Percentiles rank a stretch among this genome's conserved stretches.
Conservation (phyloP, 2,797 vertebrate species). For the Sebastes oblongus region DNA sequence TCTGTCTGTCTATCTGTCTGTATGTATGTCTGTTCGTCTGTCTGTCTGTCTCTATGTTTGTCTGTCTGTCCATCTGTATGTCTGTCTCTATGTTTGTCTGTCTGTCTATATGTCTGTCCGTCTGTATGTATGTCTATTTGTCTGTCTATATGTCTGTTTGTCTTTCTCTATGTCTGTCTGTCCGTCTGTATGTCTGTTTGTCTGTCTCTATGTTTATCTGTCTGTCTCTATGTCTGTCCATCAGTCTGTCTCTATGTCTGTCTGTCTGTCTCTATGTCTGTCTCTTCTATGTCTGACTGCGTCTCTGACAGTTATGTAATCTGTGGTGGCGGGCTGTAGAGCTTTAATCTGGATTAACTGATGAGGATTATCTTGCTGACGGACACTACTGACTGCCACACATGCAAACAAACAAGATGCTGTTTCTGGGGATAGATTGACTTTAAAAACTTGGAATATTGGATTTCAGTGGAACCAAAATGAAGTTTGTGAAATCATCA, state of each 20-base stretch:
- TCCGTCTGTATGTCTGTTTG: too few relatives aligned
- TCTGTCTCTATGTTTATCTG: too few relatives aligned
- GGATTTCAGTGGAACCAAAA: not conserved
- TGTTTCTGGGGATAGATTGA: constrained; percentile 8
- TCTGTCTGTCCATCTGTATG: too few relatives aligned
- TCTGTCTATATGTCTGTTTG: too few relatives aligned
- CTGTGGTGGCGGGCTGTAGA: constrained; percentile 30
- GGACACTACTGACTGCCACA: constrained; percentile 30
- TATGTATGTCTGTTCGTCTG: too few relatives aligned
- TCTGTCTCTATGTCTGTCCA: too few relatives aligned
- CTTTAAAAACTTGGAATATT: constrained; percentile 13
- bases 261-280: not conserved
- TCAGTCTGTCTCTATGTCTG: too few relatives aligned
- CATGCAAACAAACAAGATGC: constrained; percentile 16
- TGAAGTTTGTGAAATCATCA: not conserved
- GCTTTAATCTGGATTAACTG: constrained; percentile 75
- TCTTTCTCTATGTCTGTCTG: too few relatives aligned
- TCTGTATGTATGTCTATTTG: too few relatives aligned
- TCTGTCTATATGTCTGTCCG: too few relatives aligned
- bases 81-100: too few relatives aligned
- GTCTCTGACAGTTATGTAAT: constrained; percentile 63
- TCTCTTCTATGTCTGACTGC: not conserved
- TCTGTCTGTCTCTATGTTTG: too few relatives aligned
- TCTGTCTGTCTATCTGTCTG: rapidly evolving
- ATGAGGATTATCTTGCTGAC: constrained; percentile 64